phyloP scores from a whole-genome alignment of 2,113 vertebrate species.

The Tachysurus vachellii region DNA sequence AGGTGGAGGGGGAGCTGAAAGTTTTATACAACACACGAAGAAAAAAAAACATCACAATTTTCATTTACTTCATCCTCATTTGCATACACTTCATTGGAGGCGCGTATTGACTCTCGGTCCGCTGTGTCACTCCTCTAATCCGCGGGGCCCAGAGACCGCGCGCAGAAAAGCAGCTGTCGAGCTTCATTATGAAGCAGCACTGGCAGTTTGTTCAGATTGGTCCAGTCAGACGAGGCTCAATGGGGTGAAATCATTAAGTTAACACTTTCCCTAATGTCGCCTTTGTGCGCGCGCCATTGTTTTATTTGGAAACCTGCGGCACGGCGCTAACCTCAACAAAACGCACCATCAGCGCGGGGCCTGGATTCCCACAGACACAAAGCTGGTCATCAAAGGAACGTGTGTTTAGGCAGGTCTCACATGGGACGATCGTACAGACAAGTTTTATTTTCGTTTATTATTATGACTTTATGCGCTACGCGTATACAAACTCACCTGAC shows the following conservation, averaged over 20 bases:
- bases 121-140: constrained; percentile 81
- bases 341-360: constrained; percentile 64
- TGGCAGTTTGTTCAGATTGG: constrained; percentile 83
- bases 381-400: constrained; percentile 45
- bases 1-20: constrained; percentile 43
- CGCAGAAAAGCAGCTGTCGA: constrained; percentile 82
- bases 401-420: constrained; percentile 28
- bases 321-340: constrained; percentile 76
- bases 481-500: neutral
- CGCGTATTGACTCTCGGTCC: constrained; percentile 73
- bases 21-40: constrained; percentile 54
- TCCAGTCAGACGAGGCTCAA: constrained; percentile 82
- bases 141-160: constrained; percentile 80
- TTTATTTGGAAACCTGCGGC: constrained; percentile 70
- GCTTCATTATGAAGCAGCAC: constrained; percentile 81
- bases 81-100: constrained; percentile 80
- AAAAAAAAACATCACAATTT: constrained; percentile 69
- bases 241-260: constrained; percentile 87
- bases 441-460: neutral
- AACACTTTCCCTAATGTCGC: constrained; percentile 89
- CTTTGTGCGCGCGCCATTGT: constrained; percentile 80
- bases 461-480: neutral
- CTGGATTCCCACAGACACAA: constrained; percentile 71
- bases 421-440: neutral
- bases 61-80: constrained; percentile 73